These are phyloP conservation scores for Andrena cerasifolii DNA, from an alignment of 1,140 invertebrate genomes.

Conservation along the genomic window DNA sequence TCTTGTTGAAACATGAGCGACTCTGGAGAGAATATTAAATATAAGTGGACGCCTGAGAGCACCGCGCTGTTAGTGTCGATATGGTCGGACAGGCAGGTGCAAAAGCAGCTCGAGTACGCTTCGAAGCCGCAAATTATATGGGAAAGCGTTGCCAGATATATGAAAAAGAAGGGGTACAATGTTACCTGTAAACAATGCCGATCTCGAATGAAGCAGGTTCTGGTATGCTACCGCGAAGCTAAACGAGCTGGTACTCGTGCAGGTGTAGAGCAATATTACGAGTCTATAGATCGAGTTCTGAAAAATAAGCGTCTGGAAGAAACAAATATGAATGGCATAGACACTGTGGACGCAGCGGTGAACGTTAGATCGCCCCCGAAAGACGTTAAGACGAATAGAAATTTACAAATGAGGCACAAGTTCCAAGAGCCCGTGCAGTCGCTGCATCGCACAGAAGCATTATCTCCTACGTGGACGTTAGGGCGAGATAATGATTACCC, in stretches of 20 bases:
- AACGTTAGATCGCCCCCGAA: conserved; percentile 77
- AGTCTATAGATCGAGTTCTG: conserved; percentile 77
- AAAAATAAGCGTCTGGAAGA: conserved; percentile 69
- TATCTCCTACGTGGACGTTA: conserved; percentile 76
- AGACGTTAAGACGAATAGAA: conserved; percentile 79
- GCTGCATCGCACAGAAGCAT: conserved; percentile 73
- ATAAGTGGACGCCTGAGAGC: conserved; percentile 81
- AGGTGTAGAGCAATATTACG: conserved; percentile 79
- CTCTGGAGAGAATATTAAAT: conserved; percentile 72
- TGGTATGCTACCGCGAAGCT: conserved; percentile 80
- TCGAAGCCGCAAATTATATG: conserved; percentile 78
- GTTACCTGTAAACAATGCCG: conserved; percentile 79
- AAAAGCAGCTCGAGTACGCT: conserved; percentile 77
- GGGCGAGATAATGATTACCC: conserved; percentile 79
- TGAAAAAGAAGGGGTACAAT: conserved; percentile 80
- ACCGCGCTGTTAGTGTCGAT: conserved; percentile 78
- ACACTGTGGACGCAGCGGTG: conserved; percentile 76
- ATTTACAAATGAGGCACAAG: conserved; percentile 77
- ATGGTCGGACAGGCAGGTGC: conserved; percentile 80
- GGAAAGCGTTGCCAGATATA: conserved; percentile 79
- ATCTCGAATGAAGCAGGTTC: conserved; percentile 79
- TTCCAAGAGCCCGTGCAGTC: conserved; percentile 75
- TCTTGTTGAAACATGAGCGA: conserved; percentile 64
- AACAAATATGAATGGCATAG: conserved; percentile 68
- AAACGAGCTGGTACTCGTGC: conserved; percentile 75